Evolutionary conservation across 2,113 vertebrate species (phyloP), one percentile per base, ranked within the genome.

Genomic region (Anseranas semipalmata): DNA sequence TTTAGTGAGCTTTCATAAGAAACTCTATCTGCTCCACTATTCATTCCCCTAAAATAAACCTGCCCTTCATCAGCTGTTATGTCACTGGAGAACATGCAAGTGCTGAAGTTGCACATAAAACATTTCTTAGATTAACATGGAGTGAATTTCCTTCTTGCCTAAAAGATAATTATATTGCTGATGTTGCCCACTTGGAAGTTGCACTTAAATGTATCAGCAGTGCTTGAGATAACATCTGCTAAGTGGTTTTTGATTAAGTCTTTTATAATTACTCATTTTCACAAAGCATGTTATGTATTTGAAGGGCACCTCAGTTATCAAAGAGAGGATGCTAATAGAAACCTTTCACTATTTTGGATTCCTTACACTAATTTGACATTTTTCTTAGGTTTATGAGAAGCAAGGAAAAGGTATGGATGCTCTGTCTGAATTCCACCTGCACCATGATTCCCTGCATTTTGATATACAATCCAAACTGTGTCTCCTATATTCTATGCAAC

Each of bases 191-290:
- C 96, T 96, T 96, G 87, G 89, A 92, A 87, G 52, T 65, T 48
- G 37, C 58, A 94, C 77, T 97, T 94, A 85, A 91, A 89, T 65
- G 43, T 89, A 91, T 82, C 93, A 75, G 76, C 65, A 91, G 84
- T 85, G 43, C 93, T 97, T 93, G 80, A 91, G 77, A 95, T 94
- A 95, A 87, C 93, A 94, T 92, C 91, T 95, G 55, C 52, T 91
- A 96, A 97, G 84, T 94, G 80, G 52, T 95, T 94, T 95, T 94
- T 97, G 95, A 95, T 97, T 94, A 96, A 95, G 87, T 79, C 73
- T 89, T 89, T 92, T 72, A 78, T 95, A 96, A 96, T 97, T 95
- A 84, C 73, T 91, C 73, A 78, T 94, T 92, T 96, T 94, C 89
- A 94, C 77, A 92, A 95, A 95, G 72, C 43, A 71, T 63, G 37